Evolutionary conservation across 2,113 vertebrate species (phyloP).

Genomic region (Microcebus jonahi): DNA sequence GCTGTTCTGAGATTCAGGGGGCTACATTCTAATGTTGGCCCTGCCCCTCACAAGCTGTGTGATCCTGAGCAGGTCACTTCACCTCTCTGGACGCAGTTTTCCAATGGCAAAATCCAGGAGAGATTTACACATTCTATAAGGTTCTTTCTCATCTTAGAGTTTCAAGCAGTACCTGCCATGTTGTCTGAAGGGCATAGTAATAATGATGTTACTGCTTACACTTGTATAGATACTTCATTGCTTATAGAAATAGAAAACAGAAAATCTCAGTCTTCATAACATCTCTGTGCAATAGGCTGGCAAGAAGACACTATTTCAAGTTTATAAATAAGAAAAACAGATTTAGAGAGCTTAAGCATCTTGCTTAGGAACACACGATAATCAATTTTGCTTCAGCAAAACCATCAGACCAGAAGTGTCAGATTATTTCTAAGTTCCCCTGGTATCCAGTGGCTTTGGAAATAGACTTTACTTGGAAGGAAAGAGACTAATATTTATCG

Average conservation of each 20-base stretch:
- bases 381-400: neutral
- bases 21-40: neutral
- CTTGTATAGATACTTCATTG: neutral
- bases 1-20: neutral
- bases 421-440: neutral
- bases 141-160: neutral
- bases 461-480: neutral
- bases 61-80: neutral
- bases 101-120: neutral
- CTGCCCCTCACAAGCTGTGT: neutral
- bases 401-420: neutral
- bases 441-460: neutral
- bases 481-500: neutral
- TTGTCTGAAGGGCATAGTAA: neutral
- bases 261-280: neutral
- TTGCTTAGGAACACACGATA: neutral
- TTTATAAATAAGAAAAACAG: neutral
- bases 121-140: neutral
- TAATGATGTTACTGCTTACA: neutral
- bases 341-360: neutral
- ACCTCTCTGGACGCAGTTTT: neutral
- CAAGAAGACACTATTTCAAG: neutral
- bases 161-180: neutral
- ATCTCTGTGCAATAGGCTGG: neutral
- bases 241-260: slow-evolving; percentile 7